A percentile compares a stretch with the other conserved stretches of the same genome.
These are phyloP conservation scores for Nysson spinosus DNA, from an alignment of 2,888 invertebrate species.

Conservation along the genomic window DNA sequence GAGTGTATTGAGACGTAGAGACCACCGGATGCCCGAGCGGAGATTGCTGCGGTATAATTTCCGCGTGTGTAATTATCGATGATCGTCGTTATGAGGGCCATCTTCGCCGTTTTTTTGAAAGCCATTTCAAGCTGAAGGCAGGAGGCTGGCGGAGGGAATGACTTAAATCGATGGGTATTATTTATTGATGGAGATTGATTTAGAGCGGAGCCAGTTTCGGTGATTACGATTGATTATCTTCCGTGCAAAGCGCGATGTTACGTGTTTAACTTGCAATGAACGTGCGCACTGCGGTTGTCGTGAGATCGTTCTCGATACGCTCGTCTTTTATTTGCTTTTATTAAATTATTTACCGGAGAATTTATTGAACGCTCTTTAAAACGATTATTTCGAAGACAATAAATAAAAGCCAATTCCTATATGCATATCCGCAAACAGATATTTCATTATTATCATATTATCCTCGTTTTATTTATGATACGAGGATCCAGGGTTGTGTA, in stretches of 20 bases:
- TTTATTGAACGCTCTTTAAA: no score
- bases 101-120: slow-evolving; percentile 26
- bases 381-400: no score
- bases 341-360: no score
- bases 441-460: no score
- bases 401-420: no score
- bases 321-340: no score
- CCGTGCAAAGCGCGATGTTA: not conserved
- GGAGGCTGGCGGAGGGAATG: not conserved
- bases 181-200: slow-evolving; percentile 74
- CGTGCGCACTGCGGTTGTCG: no score
- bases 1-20: slow-evolving; percentile 73
- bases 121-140: slow-evolving; percentile 17
- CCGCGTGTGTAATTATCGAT: slow-evolving; percentile 69
- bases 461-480: no score
- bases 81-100: slow-evolving; percentile 54
- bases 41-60: slow-evolving; percentile 64
- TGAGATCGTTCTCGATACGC: no score
- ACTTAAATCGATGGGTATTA: slow-evolving; percentile 48
- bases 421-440: no score
- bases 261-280: not conserved
- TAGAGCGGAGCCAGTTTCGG: slow-evolving; percentile 60
- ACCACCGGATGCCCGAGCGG: slow-evolving; percentile 67
- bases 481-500: slow-evolving; percentile 19
- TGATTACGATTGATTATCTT: slow-evolving; percentile 36